Evolutionary conservation across 1,140 invertebrate species (phyloP).

Genomic region (Steinernema khuongi): DNA sequence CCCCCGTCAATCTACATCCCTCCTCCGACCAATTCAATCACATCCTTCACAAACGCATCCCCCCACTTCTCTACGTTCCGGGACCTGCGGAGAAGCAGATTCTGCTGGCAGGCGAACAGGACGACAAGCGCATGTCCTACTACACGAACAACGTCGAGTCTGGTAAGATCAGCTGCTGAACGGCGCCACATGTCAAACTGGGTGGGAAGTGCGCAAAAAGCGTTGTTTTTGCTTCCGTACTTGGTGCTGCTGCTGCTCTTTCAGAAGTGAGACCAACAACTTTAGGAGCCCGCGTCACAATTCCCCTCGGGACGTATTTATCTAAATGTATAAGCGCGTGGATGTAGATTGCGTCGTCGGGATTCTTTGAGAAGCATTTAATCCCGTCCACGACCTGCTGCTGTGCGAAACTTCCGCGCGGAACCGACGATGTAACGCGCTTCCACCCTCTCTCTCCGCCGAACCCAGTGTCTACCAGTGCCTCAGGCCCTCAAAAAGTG

Average conservation of each 20-base stretch:
- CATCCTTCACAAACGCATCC: not conserved
- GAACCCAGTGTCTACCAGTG: too few relatives aligned
- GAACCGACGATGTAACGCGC: too few relatives aligned
- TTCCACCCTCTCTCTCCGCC: too few relatives aligned
- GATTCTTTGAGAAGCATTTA: not conserved
- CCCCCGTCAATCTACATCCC: not conserved
- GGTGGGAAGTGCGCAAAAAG: not conserved
- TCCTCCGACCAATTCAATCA: conserved; percentile 11
- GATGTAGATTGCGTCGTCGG: conserved; percentile 16
- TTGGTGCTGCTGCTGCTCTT: not conserved
- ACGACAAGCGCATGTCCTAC: conserved; percentile 13
- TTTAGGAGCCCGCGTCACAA: not conserved
- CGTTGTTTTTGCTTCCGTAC: not conserved
- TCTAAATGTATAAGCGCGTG: conserved; percentile 16
- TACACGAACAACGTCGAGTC: conserved; percentile 5
- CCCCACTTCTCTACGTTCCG: not conserved
- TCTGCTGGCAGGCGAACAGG: not conserved
- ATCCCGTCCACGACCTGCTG: not conserved
- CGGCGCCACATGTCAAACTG: not conserved
- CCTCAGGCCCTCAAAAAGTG: not conserved
- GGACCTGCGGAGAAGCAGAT: not conserved
- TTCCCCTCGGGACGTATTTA: conserved; percentile 10
- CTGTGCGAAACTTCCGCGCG: too few relatives aligned
- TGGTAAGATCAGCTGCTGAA: not conserved
- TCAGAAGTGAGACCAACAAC: not conserved